phyloP scores from a whole-genome alignment of 1,140 invertebrate species.

The Cyclargus thomasi region DNA sequence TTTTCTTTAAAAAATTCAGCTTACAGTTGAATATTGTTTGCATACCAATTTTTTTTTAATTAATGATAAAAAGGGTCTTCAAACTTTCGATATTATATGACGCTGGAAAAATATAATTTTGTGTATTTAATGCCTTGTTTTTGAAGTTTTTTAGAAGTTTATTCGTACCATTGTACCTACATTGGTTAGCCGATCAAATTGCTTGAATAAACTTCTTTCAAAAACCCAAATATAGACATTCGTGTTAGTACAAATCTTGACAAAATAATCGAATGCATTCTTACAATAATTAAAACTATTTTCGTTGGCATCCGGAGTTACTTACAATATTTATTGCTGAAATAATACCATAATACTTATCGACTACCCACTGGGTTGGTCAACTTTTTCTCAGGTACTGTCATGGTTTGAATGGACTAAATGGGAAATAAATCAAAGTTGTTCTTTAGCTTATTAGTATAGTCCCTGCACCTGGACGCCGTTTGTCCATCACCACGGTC shows the following conservation, averaged over 20 bases:
- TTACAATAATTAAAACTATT: background rate
- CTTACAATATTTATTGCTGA: background rate
- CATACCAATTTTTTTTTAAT: too few species aligned
- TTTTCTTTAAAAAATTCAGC: too few species aligned
- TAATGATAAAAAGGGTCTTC: background rate
- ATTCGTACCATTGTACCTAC: too few species aligned
- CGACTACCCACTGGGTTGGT: background rate
- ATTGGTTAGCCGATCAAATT: too few species aligned
- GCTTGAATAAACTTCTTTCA: too few species aligned
- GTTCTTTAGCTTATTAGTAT: too few species aligned
- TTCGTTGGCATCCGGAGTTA: background rate
- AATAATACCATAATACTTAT: background rate
- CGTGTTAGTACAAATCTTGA: background rate
- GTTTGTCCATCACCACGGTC: too few species aligned
- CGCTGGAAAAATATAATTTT: background rate
- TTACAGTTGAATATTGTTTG: too few species aligned
- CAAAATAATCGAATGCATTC: background rate
- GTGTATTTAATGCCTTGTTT: background rate
- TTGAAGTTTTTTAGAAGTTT: too few species aligned
- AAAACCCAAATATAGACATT: background rate
- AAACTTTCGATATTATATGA: background rate
- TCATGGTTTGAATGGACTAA: too few species aligned
- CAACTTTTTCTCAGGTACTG: background rate
- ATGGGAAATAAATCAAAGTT: too few species aligned
- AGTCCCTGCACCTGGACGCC: too few species aligned